Evolutionary conservation across 2,113 vertebrate species (phyloP).

Genomic region (Typhlomys cinereus): DNA sequence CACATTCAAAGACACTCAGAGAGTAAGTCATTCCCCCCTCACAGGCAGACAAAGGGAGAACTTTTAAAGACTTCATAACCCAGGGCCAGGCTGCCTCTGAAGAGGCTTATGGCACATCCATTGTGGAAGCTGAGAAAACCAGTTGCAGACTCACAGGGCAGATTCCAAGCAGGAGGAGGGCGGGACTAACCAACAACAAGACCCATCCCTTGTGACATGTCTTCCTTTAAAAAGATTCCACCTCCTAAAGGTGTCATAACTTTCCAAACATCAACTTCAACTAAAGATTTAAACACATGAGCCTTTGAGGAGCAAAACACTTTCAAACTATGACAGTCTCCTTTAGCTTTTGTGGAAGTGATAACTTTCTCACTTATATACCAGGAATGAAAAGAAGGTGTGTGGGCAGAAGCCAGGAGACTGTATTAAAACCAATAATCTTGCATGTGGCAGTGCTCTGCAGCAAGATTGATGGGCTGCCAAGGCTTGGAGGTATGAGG

Average conservation of each 20-base stretch:
- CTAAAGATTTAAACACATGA: no score
- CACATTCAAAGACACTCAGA: background rate
- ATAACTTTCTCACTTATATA: background rate
- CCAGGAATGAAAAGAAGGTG: background rate
- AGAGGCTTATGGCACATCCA: no score
- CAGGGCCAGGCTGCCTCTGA: no score
- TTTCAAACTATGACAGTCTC: background rate
- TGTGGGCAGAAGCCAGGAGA: background rate
- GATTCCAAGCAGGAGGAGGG: no score
- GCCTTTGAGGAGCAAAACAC: no score
- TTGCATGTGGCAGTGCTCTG: no score
- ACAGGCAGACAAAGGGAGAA: background rate
- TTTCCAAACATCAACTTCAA: no score
- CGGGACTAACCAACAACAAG: no score
- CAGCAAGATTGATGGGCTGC: background rate
- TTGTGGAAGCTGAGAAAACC: background rate
- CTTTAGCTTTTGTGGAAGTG: background rate
- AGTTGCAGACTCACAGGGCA: no score
- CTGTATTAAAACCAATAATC: background rate
- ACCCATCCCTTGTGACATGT: no score
- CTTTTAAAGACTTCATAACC: background rate
- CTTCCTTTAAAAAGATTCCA: no score
- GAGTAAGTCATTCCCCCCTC: background rate
- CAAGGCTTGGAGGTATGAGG: accelerated
- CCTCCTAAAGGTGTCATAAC: no score